Percentiles rank a stretch among this genome's conserved stretches.
Conservation (phyloP, 2,797 vertebrate species). For the Vespertilio murinus region DNA sequence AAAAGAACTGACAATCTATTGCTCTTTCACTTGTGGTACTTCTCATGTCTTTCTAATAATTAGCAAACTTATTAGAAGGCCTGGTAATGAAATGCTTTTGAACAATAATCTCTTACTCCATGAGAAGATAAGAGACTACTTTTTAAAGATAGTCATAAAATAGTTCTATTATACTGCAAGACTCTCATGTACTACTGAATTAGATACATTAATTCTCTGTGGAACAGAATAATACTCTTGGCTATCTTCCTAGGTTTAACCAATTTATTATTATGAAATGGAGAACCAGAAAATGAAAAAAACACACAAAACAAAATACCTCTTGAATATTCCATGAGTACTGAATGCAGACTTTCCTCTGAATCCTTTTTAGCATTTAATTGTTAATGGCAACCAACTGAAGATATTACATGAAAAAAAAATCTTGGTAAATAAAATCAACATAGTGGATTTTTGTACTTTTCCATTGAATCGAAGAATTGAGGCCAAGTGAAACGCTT, state of each 20-base stretch:
- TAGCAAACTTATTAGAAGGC: slow-evolving; percentile 51
- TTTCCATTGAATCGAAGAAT: slow-evolving; percentile 48
- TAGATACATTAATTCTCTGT: slow-evolving; percentile 53
- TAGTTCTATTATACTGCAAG: not conserved
- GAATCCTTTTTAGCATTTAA: not conserved
- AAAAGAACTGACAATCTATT: slow-evolving; percentile 51
- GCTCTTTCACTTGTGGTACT: not conserved
- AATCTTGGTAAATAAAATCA: slow-evolving; percentile 63
- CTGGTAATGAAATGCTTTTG: slow-evolving; percentile 31
- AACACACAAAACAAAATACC: not conserved
- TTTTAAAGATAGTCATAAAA: slow-evolving; percentile 59
- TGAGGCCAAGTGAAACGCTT: slow-evolving; percentile 59
- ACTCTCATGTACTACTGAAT: slow-evolving; percentile 55
- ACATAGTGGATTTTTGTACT: slow-evolving; percentile 43
- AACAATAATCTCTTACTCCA: slow-evolving; percentile 52
- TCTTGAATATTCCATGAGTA: not conserved
- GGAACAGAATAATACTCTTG: slow-evolving; percentile 67
- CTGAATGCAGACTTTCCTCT: not conserved
- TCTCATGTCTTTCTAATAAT: slow-evolving; percentile 55
- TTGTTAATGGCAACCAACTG: slow-evolving; percentile 36
- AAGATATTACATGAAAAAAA: slow-evolving; percentile 22
- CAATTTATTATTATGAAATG: slow-evolving; percentile 74
- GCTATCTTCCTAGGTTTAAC: slow-evolving; percentile 61
- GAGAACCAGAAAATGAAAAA: slow-evolving; percentile 42
- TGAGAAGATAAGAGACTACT: slow-evolving; percentile 23